Base-by-base conservation (phyloP, 2,113 vertebrate genomes). In the Clarias macrocephalus region DNA sequence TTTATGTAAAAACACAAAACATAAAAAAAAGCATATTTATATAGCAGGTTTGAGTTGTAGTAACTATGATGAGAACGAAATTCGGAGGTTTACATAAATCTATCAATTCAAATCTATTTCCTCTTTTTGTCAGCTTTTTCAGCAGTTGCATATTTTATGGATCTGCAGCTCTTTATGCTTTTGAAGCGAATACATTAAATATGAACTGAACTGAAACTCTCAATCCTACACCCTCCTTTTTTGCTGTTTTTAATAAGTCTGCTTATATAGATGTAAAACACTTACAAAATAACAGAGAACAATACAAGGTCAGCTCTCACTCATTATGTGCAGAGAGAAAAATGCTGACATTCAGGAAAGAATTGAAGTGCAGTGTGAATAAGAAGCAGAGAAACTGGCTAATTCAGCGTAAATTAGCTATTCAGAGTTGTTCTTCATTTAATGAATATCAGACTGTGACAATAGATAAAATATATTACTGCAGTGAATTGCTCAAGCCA, bases 351-450 rank as follows among this genome's bases (percentile, higher is more conserved):
- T 60, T 12, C 60, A 56, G 62, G 48, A 66, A 30, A 66, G 75
- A 30, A 37, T 25, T 3, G n/a, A 65, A 15, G 19, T 79, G 37
- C 12, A 30, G 60, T 16, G 37, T 66, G 84, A 79, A 93, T 90
- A 90, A 91, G 88, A 88, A 92, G 92, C 92, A 91, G 90, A 93
- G 92, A 95, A 94, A 94, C 94, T 92, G 93, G 92, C 90, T 92
- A 92, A 93, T 92, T 90, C 92, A 92, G 92, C 90, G 90, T 33
- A 91, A 91, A 93, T 93, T 91, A 92, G 91, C 91, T 90, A 91
- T 93, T 94, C 90, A 92, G 92, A 94, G 92, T 93, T 92, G 92
- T 92, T 93, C 92, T 93, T 91, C 90, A 91, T 90, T 91, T 87
- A 90, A 91, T 90, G 90, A 89, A 93, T 94, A 94, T 93, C 89